Evolutionary conservation across 2,113 vertebrate species (phyloP).

Genomic region (Corythornis vintsioides): DNA sequence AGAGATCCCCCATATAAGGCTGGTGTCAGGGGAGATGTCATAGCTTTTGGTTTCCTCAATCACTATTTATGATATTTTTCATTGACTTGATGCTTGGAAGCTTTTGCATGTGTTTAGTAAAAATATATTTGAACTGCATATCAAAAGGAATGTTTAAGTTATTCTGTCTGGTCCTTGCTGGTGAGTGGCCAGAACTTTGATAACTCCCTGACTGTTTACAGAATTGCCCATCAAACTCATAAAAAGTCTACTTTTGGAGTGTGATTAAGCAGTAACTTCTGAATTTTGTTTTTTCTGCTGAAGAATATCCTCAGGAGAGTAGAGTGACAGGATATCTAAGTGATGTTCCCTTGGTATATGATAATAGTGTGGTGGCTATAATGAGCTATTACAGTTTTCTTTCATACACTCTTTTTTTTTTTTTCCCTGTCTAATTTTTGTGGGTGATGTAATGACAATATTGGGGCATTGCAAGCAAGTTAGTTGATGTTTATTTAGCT

Average conservation of each 20-base stretch:
- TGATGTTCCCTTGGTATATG: background rate
- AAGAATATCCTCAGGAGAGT: background rate
- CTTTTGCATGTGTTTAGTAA: conserved; percentile 21
- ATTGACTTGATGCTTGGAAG: conserved; percentile 14
- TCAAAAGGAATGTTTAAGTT: conserved; percentile 18
- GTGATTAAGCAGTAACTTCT: background rate
- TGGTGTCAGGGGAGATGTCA: background rate
- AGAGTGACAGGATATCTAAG: background rate
- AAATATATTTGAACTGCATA: background rate
- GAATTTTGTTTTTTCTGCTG: background rate
- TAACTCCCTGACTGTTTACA: background rate
- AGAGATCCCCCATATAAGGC: background rate
- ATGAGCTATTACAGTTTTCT: background rate
- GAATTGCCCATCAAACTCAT: background rate
- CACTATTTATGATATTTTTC: background rate
- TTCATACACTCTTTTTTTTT: background rate
- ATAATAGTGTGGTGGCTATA: background rate
- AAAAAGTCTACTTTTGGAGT: background rate
- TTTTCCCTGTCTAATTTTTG: background rate
- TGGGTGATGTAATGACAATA: background rate
- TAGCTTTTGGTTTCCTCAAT: background rate
- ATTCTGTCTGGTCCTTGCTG: background rate
- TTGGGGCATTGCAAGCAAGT: background rate
- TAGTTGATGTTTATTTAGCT: background rate
- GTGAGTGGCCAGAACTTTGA: conserved; percentile 1